Evolutionary conservation across 2,797 vertebrate genomes (phyloP).

Genomic region (Eulemur rubriventer): DNA sequence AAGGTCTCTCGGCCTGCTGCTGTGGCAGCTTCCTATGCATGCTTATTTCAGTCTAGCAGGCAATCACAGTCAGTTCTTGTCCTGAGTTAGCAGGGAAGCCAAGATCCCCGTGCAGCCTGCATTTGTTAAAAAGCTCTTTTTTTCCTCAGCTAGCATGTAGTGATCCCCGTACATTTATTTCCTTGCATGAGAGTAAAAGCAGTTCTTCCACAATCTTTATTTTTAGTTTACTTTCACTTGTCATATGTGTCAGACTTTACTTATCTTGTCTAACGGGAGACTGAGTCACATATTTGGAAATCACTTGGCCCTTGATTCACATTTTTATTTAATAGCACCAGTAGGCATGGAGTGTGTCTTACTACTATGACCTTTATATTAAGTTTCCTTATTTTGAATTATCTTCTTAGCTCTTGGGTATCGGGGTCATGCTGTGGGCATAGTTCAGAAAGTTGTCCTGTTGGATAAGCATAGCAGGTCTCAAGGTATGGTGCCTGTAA

Average conservation of each 20-base stretch:
- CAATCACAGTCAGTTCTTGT: background rate
- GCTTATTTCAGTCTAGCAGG: background rate
- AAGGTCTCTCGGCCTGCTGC: constrained; percentile 42
- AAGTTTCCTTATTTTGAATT: background rate
- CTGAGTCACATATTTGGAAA: background rate
- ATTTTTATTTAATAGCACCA: background rate
- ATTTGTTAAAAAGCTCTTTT: constrained; percentile 23
- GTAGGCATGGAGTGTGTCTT: background rate
- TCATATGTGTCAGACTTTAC: background rate
- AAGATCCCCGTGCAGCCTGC: background rate
- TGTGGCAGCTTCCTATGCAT: background rate
- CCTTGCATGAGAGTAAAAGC: background rate
- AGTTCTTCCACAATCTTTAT: background rate
- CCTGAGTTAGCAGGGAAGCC: constrained; percentile 4
- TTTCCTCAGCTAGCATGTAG: background rate
- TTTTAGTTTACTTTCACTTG: background rate
- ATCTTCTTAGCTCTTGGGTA: background rate
- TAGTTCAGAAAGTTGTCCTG: constrained; percentile 8
- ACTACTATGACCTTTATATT: background rate
- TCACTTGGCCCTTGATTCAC: background rate
- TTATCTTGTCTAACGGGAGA: constrained; percentile 21
- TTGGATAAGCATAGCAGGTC: constrained; percentile 4
- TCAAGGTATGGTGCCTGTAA: background rate
- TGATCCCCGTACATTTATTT: background rate
- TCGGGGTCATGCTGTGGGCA: background rate